These are phyloP conservation scores for Petrosia ficiformis DNA, from an alignment of 37 sponge, comb jelly and placozoan species.

Conservation along the genomic window DNA sequence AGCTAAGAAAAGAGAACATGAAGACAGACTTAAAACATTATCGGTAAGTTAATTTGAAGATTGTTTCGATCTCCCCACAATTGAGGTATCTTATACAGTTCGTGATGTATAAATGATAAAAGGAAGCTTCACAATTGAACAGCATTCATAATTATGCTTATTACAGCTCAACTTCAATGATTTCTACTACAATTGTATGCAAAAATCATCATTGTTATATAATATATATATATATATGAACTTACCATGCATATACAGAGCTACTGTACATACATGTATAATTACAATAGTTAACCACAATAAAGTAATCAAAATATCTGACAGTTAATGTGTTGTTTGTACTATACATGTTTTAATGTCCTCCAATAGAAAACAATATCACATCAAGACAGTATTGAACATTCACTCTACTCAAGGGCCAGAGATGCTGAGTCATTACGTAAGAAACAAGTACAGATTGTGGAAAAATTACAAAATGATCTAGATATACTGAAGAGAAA, in stretches of 20 bases:
- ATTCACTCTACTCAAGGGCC: constrained; percentile 46
- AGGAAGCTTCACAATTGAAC: no score
- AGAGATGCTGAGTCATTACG: constrained; percentile 44
- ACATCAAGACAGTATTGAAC: constrained; percentile 49
- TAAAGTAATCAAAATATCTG: background rate
- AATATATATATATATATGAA: no score
- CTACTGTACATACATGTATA: no score
- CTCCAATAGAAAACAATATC: constrained; percentile 37
- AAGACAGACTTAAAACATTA: constrained; percentile 51
- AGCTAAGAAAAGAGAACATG: constrained; percentile 23
- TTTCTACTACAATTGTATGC: no score
- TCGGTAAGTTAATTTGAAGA: constrained; percentile 28
- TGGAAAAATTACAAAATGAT: constrained; percentile 54
- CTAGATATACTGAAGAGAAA: constrained; percentile 56
- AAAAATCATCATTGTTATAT: no score
- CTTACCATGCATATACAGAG: no score
- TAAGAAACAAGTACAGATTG: constrained; percentile 49
- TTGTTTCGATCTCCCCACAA: background rate
- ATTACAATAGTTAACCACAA: no score
- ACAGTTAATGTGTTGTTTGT: background rate
- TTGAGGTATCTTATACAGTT: no score
- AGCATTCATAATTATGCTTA: no score
- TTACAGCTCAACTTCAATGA: no score
- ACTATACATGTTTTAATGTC: background rate
- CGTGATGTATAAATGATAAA: no score